Base-by-base conservation (phyloP, 2,113 vertebrate species). In the Lipophrys pholis region DNA sequence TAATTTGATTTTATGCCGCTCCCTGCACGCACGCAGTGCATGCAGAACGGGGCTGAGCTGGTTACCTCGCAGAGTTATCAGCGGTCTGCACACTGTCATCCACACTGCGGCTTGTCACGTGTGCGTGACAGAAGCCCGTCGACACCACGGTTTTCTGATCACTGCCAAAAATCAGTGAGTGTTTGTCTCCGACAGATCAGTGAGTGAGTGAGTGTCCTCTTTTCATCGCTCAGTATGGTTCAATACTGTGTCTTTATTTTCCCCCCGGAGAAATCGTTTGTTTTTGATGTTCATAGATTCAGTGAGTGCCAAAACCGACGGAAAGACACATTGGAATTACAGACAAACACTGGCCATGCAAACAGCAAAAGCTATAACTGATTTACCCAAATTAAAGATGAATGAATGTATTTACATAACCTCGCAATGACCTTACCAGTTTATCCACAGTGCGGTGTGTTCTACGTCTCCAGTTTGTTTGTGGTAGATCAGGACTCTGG, bases 211-310 rank as follows among this genome's bases (percentile, higher is more conserved):
- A 76, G 35, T 41, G 35, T 55, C 15, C 58, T 39, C 16, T 30
- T 65, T 54, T 60, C 7, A 21, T 43, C 21, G 39, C 49, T 76
- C 48, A 58, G 12, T 68, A 41, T n/a, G 16, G 51, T 60, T 69
- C 52, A 60, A 40, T 68, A 35, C 52, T 11, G 9, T 30, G 21
- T 62, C 46, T 59, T 67, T 48, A 56, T 57, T 54, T 40, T 30
- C 5, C 59, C 59, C 30, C 46, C 5, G 41, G n/a, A 66, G 65
- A 81, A 11, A 30, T 60, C 43, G 39, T 64, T 82, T 76, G 62
- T 69, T 75, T 30, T 73, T 41, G 63, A 60, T n/a, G 5, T 3
- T 1, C 21, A 14, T 40, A 6, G 14, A 65, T 61, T 59, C 49
- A 58, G 49, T 38, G 53, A 43, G 0, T 0, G 16, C 30, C 7